Evolutionary conservation across 1,140 invertebrate species (phyloP), one percentile per base, ranked within the genome.

Genomic region (Cryptotermes secundus): DNA sequence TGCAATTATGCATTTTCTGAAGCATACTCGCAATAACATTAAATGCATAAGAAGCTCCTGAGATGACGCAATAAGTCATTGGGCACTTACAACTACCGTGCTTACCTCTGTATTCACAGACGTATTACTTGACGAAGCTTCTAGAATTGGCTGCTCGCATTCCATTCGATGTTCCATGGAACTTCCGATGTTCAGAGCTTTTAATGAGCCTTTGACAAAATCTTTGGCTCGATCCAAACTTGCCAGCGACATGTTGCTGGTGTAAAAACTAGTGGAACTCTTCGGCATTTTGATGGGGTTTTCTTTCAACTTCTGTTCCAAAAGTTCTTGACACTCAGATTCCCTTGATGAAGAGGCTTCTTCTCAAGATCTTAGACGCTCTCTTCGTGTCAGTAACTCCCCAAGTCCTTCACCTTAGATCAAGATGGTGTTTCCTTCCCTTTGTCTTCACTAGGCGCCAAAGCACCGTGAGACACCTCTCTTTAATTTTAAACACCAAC

Each of bases 171-270:
- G 80, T 24, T 80, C 72, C 24, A 36, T 80, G 34, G 84, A 85
- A n/a, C 81, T 82, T 12, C 82, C 84, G n/a, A 85, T 83, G 82
- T 45, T 83, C 79, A 85, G 72, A n/a, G 85, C 85, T 36, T 83
- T 85, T 36, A 85, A 72, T 24, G 85, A 83, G 26, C 85, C 85
- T 65, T 85, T 85, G 6, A 85, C 82, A 9, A 85, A 80, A 38
- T 85, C 82, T 59, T 83, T 83, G 59, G 85, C 85, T 80, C 42
- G 36, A 42, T 85, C 85, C 24, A 84, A 45, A 45, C 84, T 84
- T 49, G 79, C 84, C 36, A 85, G 45, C n/a, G 85, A 85, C 82
- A 85, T 36, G 45, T 83, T 85, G 72, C 85, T 85, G 59, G 72
- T 45, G 36, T 83, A 85, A 35, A 85, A 85, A 31, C 65, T 80